Evolutionary conservation across 2,113 vertebrate species (phyloP).

Genomic region (Tachycineta bicolor): DNA sequence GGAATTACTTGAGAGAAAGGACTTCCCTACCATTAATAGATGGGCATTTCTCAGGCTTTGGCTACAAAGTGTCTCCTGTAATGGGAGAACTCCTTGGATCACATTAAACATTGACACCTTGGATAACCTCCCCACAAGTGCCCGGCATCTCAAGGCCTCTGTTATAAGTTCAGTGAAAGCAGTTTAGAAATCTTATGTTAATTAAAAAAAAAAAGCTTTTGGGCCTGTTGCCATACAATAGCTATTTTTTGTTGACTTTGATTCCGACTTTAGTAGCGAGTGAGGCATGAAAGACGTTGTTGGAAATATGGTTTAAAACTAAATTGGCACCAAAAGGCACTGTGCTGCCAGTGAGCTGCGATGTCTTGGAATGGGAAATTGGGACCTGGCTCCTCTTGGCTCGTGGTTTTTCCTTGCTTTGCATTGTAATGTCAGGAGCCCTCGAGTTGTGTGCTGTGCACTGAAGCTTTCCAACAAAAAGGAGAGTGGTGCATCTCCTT

Average conservation of each 20-base stretch:
- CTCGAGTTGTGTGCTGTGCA: background rate
- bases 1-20: background rate
- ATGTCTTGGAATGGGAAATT: constrained; percentile 40
- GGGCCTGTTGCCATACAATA: constrained; percentile 10
- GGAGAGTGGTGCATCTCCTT: background rate
- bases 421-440: background rate
- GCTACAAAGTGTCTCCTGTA: background rate
- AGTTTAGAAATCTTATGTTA: background rate
- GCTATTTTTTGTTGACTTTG: constrained; percentile 50
- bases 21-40: background rate
- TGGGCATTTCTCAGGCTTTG: background rate
- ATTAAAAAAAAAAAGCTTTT: background rate
- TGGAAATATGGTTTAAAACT: constrained; percentile 40
- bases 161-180: background rate
- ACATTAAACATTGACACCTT: constrained; percentile 35
- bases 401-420: constrained; percentile 26
- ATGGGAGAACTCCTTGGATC: constrained; percentile 39
- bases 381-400: constrained; percentile 30
- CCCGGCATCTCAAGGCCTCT: background rate
- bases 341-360: constrained; percentile 37
- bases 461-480: background rate
- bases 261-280: constrained; percentile 36
- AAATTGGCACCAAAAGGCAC: constrained; percentile 33
- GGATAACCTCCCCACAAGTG: background rate
- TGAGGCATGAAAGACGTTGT: constrained; percentile 40